Conservation (phyloP, 1,140 invertebrate genomes). For the Elysia chlorotica region DNA sequence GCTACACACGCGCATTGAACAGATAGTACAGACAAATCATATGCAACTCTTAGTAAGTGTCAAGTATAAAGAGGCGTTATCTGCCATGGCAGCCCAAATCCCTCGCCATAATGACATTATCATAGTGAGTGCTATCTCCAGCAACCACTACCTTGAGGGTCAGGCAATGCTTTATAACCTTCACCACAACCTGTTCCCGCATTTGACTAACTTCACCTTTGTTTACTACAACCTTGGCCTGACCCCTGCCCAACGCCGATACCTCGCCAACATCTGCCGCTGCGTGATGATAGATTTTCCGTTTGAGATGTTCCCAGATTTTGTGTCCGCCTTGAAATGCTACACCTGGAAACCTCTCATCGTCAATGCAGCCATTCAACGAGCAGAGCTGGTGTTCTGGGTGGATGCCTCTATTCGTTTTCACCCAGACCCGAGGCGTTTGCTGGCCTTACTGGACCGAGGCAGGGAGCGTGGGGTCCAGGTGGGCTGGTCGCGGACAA, state of each 20-base stretch:
- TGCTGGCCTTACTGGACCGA: background rate
- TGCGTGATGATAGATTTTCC: background rate
- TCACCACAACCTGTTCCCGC: background rate
- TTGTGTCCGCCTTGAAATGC: background rate
- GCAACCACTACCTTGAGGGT: background rate
- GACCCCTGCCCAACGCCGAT: background rate
- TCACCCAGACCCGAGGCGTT: background rate
- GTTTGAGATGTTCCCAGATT: background rate
- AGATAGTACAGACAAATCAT: no score
- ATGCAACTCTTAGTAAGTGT: no score
- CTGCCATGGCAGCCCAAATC: background rate
- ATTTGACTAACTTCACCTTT: conserved; percentile 5
- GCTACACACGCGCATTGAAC: no score
- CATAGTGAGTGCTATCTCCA: background rate
- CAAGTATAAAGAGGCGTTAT: background rate
- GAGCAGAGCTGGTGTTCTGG: background rate
- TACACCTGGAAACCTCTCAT: conserved; percentile 10
- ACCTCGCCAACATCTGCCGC: background rate
- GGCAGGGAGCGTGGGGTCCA: background rate
- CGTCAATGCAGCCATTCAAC: background rate
- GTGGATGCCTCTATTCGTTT: conserved; percentile 3
- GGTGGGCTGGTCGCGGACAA: background rate
- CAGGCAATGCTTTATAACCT: background rate
- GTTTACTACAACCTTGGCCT: conserved; percentile 3
- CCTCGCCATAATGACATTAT: background rate